A percentile compares a stretch with the other conserved stretches of the same genome.
Evolutionary conservation across 2,113 vertebrate species (phyloP).

Genomic region (Hippolais icterina): DNA sequence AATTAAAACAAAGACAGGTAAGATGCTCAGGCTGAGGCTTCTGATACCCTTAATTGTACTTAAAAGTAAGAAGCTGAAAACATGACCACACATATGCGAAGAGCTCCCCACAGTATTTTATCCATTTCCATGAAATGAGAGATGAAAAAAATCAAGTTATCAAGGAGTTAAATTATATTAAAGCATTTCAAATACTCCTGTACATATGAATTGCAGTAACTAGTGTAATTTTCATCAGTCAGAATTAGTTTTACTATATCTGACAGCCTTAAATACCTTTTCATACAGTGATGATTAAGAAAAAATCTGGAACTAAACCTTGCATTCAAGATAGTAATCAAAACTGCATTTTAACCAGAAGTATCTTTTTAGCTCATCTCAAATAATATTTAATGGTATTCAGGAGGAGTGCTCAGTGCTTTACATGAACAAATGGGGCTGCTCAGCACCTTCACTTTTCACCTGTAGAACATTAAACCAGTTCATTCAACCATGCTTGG

Average conservation of each 20-base stretch:
- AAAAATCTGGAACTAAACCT: background rate
- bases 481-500: background rate
- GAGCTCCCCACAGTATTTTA: background rate
- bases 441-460: background rate
- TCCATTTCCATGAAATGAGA: background rate
- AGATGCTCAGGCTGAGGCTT: background rate
- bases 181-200: background rate
- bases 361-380: background rate
- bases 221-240: background rate
- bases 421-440: background rate
- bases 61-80: background rate
- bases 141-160: background rate
- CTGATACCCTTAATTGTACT: background rate
- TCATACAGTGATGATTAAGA: background rate
- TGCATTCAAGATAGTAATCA: background rate
- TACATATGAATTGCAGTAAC: background rate
- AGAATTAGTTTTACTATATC: background rate
- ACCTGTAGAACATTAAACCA: background rate
- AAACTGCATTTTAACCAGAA: background rate
- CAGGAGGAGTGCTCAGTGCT: background rate
- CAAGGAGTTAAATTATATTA: background rate
- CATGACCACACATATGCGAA: accelerated
- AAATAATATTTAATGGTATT: background rate
- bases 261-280: background rate
- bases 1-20: background rate